phyloP scores from a whole-genome alignment of 2,888 invertebrate genomes.

The Allolobophora icterica region DNA sequence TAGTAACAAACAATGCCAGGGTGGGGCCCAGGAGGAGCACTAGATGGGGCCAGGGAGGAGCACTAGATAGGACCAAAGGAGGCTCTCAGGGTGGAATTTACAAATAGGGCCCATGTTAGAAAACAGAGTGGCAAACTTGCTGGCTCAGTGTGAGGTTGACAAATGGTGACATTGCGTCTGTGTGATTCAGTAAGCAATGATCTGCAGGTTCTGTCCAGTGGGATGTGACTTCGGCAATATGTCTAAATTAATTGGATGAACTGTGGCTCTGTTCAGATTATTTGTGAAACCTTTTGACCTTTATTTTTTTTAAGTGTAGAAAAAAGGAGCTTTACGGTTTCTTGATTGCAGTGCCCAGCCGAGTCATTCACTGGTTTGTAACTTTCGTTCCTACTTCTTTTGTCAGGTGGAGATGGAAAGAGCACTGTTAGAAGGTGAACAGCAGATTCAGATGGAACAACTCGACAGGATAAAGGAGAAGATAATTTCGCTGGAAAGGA shows the following conservation, averaged over 20 bases:
- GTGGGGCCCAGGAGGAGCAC: background rate
- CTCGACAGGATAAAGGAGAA: slow-evolving; percentile 31
- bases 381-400: background rate
- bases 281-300: background rate
- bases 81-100: background rate
- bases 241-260: background rate
- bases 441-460: slow-evolving; percentile 74
- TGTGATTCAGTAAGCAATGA: too few species aligned
- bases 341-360: background rate
- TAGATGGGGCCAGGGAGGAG: background rate
- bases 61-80: background rate
- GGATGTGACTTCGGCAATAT: background rate
- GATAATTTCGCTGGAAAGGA: slow-evolving; percentile 67
- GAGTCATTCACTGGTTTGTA: background rate
- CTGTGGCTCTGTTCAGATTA: background rate
- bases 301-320: background rate
- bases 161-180: background rate
- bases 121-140: background rate
- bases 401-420: slow-evolving; percentile 75
- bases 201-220: background rate
- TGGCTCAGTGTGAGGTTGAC: background rate
- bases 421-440: slow-evolving; percentile 84
- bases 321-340: background rate
- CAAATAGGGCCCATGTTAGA: background rate
- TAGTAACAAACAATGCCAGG: too few species aligned